Evolutionary conservation across 2,113 vertebrate genomes (phyloP).

Genomic region (Lethenteron reissneri): DNA sequence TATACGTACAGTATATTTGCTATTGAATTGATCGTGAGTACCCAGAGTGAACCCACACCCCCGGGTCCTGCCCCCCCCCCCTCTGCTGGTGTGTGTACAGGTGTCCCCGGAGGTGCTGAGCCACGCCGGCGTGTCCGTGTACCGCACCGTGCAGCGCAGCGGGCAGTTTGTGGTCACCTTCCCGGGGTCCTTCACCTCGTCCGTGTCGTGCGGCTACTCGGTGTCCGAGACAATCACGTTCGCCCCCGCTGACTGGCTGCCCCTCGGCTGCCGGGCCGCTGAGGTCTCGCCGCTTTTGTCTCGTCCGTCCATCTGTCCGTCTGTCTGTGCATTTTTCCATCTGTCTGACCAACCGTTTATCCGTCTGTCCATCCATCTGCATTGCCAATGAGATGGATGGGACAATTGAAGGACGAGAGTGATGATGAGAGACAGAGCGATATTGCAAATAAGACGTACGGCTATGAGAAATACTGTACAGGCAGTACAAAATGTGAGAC

Average conservation of each 20-base stretch:
- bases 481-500: no score
- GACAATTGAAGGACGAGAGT: no score
- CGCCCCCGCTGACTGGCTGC: conserved; percentile 92
- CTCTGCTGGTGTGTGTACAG: conserved; percentile 21
- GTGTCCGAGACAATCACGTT: conserved; percentile 98
- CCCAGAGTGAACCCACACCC: no score
- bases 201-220: conserved; percentile 90
- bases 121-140: conserved; percentile 80
- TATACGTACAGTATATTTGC: no score
- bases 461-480: no score
- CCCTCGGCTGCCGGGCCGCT: conserved; percentile 82
- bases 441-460: no score
- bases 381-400: no score
- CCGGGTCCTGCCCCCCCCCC: not conserved
- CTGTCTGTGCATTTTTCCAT: not conserved
- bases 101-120: conserved; percentile 92
- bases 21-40: no score
- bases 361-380: not conserved
- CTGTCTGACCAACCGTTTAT: not conserved
- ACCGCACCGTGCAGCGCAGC: conserved; percentile 80
- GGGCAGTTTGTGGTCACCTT: conserved; percentile 96
- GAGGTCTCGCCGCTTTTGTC: conserved; percentile 34
- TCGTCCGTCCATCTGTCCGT: not conserved
- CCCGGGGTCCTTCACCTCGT: conserved; percentile 88
- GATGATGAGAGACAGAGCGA: no score